These are phyloP conservation scores for Zele albiditarsus DNA, from an alignment of 2,888 invertebrate genomes.

Conservation along the genomic window DNA sequence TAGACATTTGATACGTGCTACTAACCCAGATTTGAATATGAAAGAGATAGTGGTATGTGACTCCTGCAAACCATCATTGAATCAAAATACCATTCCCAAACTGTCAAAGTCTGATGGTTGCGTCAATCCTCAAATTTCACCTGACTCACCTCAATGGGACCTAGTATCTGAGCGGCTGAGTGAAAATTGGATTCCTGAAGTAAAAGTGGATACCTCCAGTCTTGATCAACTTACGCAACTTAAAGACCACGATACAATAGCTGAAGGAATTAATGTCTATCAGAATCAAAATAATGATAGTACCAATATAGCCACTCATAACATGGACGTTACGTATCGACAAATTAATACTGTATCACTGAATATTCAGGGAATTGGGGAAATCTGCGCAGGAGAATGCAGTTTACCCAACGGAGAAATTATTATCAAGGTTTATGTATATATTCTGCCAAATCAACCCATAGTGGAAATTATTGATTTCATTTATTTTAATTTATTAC, in stretches of 20 bases:
- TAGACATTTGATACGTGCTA: conserved; percentile 16
- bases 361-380: conserved; percentile 21
- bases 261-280: conserved; percentile 32
- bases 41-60: conserved; percentile 21
- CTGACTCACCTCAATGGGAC: conserved; percentile 48
- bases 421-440: conserved; percentile 33
- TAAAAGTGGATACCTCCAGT: too few species aligned
- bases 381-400: conserved; percentile 38
- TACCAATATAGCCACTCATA: neutral
- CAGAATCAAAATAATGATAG: neutral
- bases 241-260: too few species aligned
- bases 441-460: conserved; percentile 36
- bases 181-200: too few species aligned
- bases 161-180: conserved; percentile 43
- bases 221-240: too few species aligned
- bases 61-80: conserved; percentile 10
- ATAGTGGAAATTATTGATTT: conserved; percentile 30
- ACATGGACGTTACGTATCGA: neutral
- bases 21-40: neutral
- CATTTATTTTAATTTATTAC: conserved; percentile 25
- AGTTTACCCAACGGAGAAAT: conserved; percentile 25
- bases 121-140: conserved; percentile 28
- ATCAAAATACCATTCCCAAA: conserved; percentile 22
- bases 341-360: neutral
- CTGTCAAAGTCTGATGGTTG: conserved; percentile 33